Base-by-base conservation (phyloP, 2,888 invertebrate species). In the Macrophya annulata region DNA sequence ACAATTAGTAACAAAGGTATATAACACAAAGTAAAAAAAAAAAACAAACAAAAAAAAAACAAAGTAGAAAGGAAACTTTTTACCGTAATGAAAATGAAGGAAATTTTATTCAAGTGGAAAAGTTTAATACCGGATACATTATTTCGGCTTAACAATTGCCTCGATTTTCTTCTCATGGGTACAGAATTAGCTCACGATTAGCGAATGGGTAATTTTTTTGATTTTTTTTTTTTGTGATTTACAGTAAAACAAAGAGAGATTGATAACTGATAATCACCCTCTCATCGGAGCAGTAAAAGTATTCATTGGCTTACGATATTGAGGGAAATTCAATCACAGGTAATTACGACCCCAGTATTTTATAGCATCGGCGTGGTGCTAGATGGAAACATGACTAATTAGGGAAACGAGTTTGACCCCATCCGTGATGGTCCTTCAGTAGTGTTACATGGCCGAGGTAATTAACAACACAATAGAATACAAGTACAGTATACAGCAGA, bases 331-430 rank as follows among this genome's bases (percentile, higher is more conserved):
- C n/a, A 25, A 62, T 25, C 4, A 21, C n/a, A 62, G 62, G 62
- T 62, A 25, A 21, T 15, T 8, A 62, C 3, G n/a, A n/a, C 17
- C n/a, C 62, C 21, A 0, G 71, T 71, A 43, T 40, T 40, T n/a
- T 40, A 40, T 3, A 51, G 6, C 17, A 40, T 8, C 2, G 2
- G 10, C 71, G 71, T 43, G 17, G 71, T 72, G 71, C 9, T n/a
- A 43, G 21, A n/a, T 72, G 37, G 71, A n/a, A 37, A 40, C n/a
- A 72, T n/a, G 40, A 72, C 6, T 72, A 43, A 72, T 72, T 72
- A 72, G 43, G 71, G 40, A 31, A 72, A 43, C 43, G 45, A 45
- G 6, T 17, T 74, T 12, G 45, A 48, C 74, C 45, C 45, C 15
- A 21, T 21, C 45, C 25, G 45, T 72, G 43, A 6, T 3, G n/a